phyloP scores from a whole-genome alignment of 2,113 vertebrate genomes.

The Ranitomeya variabilis region DNA sequence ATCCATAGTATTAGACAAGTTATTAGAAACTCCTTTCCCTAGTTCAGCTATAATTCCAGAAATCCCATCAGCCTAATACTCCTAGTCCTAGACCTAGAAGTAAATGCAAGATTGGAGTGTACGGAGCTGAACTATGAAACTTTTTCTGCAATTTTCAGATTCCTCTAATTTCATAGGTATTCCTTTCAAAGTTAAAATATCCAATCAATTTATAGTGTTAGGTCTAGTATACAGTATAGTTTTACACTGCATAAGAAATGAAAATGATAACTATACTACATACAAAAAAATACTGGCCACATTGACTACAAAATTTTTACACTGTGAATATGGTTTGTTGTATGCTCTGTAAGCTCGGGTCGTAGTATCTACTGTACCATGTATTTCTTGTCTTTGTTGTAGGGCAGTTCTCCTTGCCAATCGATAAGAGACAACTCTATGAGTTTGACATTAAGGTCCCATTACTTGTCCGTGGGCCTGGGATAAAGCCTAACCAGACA shows the following conservation, averaged over 20 bases:
- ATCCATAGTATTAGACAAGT: background rate
- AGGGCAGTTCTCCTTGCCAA: constrained; percentile 96
- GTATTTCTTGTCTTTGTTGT: constrained; percentile 32
- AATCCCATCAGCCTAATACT: background rate
- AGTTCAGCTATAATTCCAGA: background rate
- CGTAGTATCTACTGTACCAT: background rate
- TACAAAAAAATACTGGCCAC: too few species aligned
- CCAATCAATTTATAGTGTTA: background rate
- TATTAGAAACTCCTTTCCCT: background rate
- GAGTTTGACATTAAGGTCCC: constrained; percentile 98
- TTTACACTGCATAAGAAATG: too few species aligned
- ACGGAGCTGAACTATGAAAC: too few species aligned
- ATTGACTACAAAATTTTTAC: background rate
- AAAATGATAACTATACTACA: too few species aligned
- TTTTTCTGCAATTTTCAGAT: background rate
- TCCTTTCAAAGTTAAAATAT: background rate
- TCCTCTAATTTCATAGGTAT: background rate
- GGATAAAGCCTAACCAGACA: constrained; percentile 91
- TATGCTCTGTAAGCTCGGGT: background rate
- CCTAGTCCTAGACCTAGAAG: background rate
- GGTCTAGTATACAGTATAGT: background rate
- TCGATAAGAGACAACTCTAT: constrained; percentile 96
- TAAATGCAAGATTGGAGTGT: background rate
- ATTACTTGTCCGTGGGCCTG: constrained; percentile 90
- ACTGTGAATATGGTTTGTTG: background rate